Evolutionary conservation across 2,888 invertebrate genomes (phyloP).

Genomic region (Idaea aversata): DNA sequence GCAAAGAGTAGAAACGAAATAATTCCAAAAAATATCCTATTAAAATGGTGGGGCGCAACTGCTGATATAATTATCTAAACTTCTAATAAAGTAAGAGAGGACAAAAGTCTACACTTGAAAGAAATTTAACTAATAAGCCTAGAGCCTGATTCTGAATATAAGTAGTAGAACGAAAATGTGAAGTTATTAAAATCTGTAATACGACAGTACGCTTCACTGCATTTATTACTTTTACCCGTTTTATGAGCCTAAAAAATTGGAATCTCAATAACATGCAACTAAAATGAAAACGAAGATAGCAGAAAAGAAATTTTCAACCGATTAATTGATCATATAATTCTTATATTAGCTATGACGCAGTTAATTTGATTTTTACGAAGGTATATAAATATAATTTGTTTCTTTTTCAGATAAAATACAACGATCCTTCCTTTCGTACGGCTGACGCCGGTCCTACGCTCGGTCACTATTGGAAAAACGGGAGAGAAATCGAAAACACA

Average conservation of each 20-base stretch:
- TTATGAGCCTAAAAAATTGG: neutral
- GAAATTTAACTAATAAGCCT: too few species aligned
- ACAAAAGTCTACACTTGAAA: too few species aligned
- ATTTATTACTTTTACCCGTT: neutral
- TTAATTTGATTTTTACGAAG: too few species aligned
- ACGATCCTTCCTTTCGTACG: slow-evolving; percentile 66
- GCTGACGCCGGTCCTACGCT: slow-evolving; percentile 72
- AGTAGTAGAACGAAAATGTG: neutral
- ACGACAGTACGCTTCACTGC: neutral
- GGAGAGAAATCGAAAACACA: slow-evolving; percentile 82
- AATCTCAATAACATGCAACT: neutral
- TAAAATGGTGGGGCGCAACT: too few species aligned
- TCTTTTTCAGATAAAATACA: slow-evolving; percentile 58
- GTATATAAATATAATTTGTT: neutral
- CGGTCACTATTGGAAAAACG: slow-evolving; percentile 78
- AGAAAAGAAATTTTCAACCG: neutral
- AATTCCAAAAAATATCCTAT: too few species aligned
- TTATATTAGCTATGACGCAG: neutral
- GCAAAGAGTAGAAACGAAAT: too few species aligned
- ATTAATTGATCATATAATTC: neutral
- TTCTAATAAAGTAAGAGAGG: too few species aligned
- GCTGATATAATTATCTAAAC: too few species aligned
- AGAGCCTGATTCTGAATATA: too few species aligned
- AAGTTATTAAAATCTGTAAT: neutral
- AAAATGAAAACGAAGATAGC: neutral